Evolutionary conservation across 2,888 invertebrate species (phyloP), one percentile per base, ranked within the genome.

Genomic region (Petrophora chlorosata): DNA sequence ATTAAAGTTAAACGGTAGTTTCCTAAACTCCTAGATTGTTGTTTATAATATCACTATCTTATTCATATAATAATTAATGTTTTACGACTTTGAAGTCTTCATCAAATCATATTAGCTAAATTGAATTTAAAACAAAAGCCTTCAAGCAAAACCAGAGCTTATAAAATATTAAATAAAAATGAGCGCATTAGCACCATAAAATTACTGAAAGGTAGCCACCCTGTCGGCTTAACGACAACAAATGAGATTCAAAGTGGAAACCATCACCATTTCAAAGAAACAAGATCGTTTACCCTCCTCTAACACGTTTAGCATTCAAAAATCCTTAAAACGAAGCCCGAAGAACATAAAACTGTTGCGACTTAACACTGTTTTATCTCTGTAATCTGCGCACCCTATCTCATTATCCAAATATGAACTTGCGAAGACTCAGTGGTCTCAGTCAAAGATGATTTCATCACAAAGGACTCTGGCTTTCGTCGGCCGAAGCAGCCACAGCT

Each of bases 401-500:
- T 75, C 72, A 76, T 74, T 75, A 76, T 68, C 72, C 75, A 53
- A 64, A 67, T 70, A 70, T 39, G 70, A 71, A 51, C 12, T 4
- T 13, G 12, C 16, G 69, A 72, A 51, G 10, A 7, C 14, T 10
- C 17, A 10, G 30, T 43, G 56, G n/a, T n/a, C n/a, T n/a, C n/a
- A n/a, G n/a, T n/a, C n/a, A n/a, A 63, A 59, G 63, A 56, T 63
- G 72, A 67, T 66, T 66, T 65, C 63, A 57, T 79, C 76, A 81
- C 85, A 83, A 85, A 80, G 79, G 65, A 70, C 16, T 5, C 28
- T 72, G 70, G 81, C 78, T 82, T 76, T 82, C 79, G 82, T 60
- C 67, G 69, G 65, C 67, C 65, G 70, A 68, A 74, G 73, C 67
- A 68, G 65, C 67, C 65, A 70, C 68, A 74, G 73, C 73, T 83